Evolutionary conservation across 2,113 vertebrate species (phyloP), one percentile per base, ranked within the genome.

Genomic region (Taurulus bubalis): DNA sequence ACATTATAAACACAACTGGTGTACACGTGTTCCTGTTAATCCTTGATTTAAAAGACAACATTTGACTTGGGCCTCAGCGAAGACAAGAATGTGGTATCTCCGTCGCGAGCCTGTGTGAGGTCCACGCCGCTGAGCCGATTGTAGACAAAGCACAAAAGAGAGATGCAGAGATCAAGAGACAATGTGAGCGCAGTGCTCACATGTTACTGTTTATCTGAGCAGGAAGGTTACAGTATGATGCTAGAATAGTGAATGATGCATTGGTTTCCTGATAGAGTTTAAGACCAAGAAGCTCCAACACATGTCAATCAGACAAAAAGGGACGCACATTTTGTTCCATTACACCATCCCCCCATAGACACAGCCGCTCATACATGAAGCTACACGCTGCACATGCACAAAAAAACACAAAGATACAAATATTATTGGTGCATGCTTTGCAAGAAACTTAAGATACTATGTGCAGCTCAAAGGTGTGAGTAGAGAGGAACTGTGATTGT

Each of bases 401-500:
- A 34, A 16, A n/a, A 47, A 1, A 18, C 16, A 49, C 30, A 26
- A 20, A n/a, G 0, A 75, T 8, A 55, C 12, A 70, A n/a, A 58
- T 26, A 8, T 59, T 70, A 12, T 55, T 28, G 18, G 14, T 66
- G 26, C 40, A 47, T 62, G 64, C 34, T 58, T 71, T 60, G 53
- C 32, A 30, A 32, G 4, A 51, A 77, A 58, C 20, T 56, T 58
- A 18, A 34, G 10, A 58, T 20, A 10, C 49, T 7, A 30, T 70
- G 38, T 79, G 70, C 66, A 70, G 65, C 20, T 65, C 3, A 38
- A 66, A 38, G 71, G 67, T 75, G 70, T 65, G 51, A 78, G 75
- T n/a, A 92, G 90, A 91, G 91, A 87, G 72, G 82, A 92, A 87
- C 93, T 77, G 88, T 93, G 93, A 94, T 94, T 94, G 91, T 80